A percentile compares a stretch with the other conserved stretches of the same genome.
Conservation (phyloP, 2,888 invertebrate species). For the Xanthorhoe spadicearia region DNA sequence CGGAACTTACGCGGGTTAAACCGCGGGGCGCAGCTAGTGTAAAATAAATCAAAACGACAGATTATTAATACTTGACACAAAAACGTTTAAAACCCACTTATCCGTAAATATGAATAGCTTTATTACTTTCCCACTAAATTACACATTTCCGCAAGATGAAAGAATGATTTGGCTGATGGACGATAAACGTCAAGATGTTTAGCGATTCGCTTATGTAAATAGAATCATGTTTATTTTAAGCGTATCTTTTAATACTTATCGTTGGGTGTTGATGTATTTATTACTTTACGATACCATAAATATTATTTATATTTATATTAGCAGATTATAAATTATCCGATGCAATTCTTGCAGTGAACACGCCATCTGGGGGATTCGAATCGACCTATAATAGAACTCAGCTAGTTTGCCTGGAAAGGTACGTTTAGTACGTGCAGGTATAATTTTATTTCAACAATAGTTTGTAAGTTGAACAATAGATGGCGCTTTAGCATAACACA, state of each 20-base stretch:
- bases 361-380: not conserved
- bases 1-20: too few relatives aligned
- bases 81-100: constrained; percentile 36
- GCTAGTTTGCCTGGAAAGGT: not conserved
- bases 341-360: not conserved
- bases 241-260: constrained; percentile 9
- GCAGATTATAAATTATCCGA: not conserved
- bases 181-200: constrained; percentile 33
- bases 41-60: not conserved
- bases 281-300: not conserved
- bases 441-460: not conserved
- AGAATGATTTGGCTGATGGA: constrained; percentile 32
- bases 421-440: not conserved
- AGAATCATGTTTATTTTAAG: constrained; percentile 12
- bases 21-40: too few relatives aligned
- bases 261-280: constrained; percentile 14
- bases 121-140: constrained; percentile 27
- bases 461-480: not conserved
- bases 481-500: not conserved
- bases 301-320: not conserved
- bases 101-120: constrained; percentile 29
- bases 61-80: constrained; percentile 4
- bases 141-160: constrained; percentile 31
- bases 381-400: not conserved
- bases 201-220: constrained; percentile 13